These are phyloP conservation scores for Zoroaster sp. DNA, from an alignment of 53 echinoderm and acorn worm genomes.

Conservation along the genomic window DNA sequence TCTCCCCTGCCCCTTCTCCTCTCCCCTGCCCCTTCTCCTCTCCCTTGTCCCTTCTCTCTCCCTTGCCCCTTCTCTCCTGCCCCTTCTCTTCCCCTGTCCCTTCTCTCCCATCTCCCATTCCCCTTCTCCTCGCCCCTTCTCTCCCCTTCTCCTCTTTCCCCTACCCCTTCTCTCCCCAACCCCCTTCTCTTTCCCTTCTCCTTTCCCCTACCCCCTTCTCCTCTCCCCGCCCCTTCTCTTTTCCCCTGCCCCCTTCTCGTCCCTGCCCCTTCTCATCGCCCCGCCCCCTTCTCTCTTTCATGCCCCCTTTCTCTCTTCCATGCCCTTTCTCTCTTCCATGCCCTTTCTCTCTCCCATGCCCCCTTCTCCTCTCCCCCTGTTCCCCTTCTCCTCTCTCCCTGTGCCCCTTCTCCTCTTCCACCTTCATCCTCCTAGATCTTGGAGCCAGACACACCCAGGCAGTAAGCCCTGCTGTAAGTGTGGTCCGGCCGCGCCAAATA, in stretches of 20 bases:
- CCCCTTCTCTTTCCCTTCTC: too few relatives aligned
- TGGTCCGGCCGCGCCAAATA: slow-evolving; percentile 65
- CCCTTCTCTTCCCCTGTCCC: not conserved
- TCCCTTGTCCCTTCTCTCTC: not conserved
- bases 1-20: too few relatives aligned
- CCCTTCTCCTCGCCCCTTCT: not conserved
- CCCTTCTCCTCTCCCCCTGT: not conserved
- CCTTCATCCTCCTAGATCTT: slow-evolving; percentile 18
- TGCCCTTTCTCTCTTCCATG: not conserved
- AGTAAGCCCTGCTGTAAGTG: slow-evolving; percentile 66
- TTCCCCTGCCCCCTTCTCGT: not conserved
- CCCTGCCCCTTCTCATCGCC: not conserved
- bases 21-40: not conserved
- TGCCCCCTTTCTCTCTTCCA: not conserved
- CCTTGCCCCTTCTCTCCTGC: not conserved
- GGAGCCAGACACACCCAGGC: slow-evolving; percentile 62
- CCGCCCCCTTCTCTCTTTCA: not conserved
- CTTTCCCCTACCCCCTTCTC: not conserved
- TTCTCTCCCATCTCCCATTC: not conserved
- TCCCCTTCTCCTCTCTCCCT: not conserved
- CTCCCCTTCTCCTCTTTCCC: not conserved
- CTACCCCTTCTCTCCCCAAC: not conserved
- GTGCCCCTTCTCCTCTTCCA: not conserved
- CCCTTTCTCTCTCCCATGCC: not conserved
- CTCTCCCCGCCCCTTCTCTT: not conserved